A percentile compares a stretch with the other conserved stretches of the same genome.
These are phyloP conservation scores for Fragum sueziense DNA, from an alignment of 2,888 invertebrate genomes.

Conservation along the genomic window DNA sequence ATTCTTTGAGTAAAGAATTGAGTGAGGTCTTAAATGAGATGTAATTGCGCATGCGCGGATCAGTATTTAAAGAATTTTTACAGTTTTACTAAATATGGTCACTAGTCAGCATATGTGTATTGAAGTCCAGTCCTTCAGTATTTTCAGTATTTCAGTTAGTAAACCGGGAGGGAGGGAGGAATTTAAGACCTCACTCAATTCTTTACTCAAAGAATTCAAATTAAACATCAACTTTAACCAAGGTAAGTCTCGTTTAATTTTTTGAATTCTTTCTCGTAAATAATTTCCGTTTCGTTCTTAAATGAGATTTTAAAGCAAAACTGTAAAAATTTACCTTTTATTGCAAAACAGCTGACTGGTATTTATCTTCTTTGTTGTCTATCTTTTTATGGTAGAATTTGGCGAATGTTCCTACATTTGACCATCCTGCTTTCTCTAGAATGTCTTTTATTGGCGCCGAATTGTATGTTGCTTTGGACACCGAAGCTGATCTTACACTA, in stretches of 20 bases:
- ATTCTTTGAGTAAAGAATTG: too few relatives aligned
- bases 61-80: too few relatives aligned
- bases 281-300: background rate
- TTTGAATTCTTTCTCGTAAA: background rate
- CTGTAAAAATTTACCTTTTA: slow-evolving; percentile 3
- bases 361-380: background rate
- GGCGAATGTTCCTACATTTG: slow-evolving; percentile 29
- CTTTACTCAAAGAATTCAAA: slow-evolving; percentile 20
- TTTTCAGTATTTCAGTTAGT: too few relatives aligned
- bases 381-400: slow-evolving; percentile 19
- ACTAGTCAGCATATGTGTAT: too few relatives aligned
- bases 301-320: background rate
- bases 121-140: too few relatives aligned
- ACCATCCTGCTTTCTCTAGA: slow-evolving; percentile 50
- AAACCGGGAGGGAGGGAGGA: slow-evolving; percentile 21
- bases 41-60: too few relatives aligned
- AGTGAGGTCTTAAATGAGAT: too few relatives aligned
- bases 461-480: slow-evolving; percentile 37
- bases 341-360: background rate
- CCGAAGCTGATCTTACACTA: slow-evolving; percentile 52
- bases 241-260: slow-evolving; percentile 7
- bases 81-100: too few relatives aligned
- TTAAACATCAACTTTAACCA: slow-evolving; percentile 35
- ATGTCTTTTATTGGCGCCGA: slow-evolving; percentile 41
- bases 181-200: slow-evolving; percentile 16